Conservation (phyloP, 2,888 invertebrate species). For the Coenonympha glycerion region DNA sequence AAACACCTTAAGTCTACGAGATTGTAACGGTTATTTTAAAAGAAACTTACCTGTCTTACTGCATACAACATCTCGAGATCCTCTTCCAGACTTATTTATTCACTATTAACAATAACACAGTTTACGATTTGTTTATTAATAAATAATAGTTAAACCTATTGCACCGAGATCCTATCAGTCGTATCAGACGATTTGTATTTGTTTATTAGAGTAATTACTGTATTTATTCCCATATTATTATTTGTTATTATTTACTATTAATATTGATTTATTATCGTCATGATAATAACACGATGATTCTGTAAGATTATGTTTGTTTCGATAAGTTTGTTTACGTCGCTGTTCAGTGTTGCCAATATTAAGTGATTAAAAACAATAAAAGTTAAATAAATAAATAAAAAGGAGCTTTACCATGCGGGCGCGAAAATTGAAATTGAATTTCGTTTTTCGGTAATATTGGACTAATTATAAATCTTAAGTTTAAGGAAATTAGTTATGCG, state of each 20-base stretch:
- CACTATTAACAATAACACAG: conserved; percentile 26
- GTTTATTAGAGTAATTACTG: conserved; percentile 12
- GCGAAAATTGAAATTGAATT: no score
- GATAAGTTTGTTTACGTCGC: background rate
- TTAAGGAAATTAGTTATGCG: no score
- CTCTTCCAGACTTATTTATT: conserved; percentile 30
- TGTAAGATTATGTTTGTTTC: conserved; percentile 7
- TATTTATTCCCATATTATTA: conserved; percentile 28
- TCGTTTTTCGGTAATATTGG: no score
- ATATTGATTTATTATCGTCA: conserved; percentile 15
- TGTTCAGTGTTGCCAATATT: conserved; percentile 6
- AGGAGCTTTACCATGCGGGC: no score
- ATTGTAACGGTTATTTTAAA: no score
- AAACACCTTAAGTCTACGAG: no score
- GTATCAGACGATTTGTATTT: conserved; percentile 12
- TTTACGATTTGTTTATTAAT: conserved; percentile 13
- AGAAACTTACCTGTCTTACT: conserved; percentile 61
- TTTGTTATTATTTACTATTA: conserved; percentile 1
- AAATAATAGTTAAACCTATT: conserved; percentile 8
- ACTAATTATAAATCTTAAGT: no score
- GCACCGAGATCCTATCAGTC: conserved; percentile 10
- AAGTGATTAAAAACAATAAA: background rate
- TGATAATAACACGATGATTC: conserved; percentile 13
- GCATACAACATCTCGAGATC: conserved; percentile 60
- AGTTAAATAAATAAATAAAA: no score